Base-by-base conservation (phyloP, 2,797 vertebrate genomes). In the Lepilemur ruficaudatus region DNA sequence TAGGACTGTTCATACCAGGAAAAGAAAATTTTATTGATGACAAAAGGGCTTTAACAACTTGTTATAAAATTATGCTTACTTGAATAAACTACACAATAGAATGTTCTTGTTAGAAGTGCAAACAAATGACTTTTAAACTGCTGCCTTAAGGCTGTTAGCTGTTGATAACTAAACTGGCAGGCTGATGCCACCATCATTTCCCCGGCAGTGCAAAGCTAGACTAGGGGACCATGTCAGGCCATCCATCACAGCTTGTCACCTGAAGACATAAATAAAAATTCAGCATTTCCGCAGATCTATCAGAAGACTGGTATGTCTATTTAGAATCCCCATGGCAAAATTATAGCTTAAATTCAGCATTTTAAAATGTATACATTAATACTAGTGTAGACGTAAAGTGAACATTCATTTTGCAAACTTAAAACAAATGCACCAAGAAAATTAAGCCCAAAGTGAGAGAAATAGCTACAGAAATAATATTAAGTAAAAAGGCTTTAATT, bases 401-500 rank as follows among this genome's bases (percentile, higher is more conserved):
- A 97, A 92, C 83, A 43, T 80, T 87, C 67, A 91, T 86, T 97
- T 94, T 72, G 18, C 87, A 92, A 83, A 78, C 75, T 96, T 95
- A 91, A 97, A 97, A 96, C 95, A 97, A 98, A 97, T 89, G 61
- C 78, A 50, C 30, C 70, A 79, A 72, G 80, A 89, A 97, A 96
- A 96, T 94, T 91, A 96, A 86, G 75, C 95, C 14, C 94, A 94
- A 91, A 89, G 35, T 82, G 52, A 96, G 6, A 96, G 75, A 89
- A 96, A 89, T 32, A 82, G 82, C 76, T 97, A 91, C 57, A 96
- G 92, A 96, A 80, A 95, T 46, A 79, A 67, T 92, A 94, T 80
- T 96, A 97, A 65, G 93, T 98, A 97, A 98, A 94, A 87, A 97
- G 95, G 86, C 46, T 97, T 63, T 97, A 96, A 98, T 98, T 98